Evolutionary conservation across 2,113 vertebrate species (phyloP).

Genomic region (Pipa parva): DNA sequence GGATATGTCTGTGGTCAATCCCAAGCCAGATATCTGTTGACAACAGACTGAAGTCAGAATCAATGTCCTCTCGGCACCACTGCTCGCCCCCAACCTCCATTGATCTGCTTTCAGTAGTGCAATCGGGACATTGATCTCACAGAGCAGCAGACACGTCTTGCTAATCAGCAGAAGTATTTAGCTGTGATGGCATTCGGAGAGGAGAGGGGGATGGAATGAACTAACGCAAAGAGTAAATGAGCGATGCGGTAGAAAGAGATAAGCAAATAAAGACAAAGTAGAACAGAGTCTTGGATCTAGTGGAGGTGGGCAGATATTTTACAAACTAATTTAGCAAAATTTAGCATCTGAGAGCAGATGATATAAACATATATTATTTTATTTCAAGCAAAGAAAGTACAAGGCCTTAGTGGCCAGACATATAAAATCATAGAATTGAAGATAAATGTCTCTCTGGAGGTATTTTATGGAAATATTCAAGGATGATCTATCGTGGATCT

Average conservation of each 20-base stretch:
- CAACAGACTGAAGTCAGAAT: conserved; percentile 10
- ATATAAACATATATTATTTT: background rate
- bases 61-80: conserved; percentile 23
- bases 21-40: conserved; percentile 13
- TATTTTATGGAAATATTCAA: background rate
- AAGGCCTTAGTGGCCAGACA: background rate
- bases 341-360: background rate
- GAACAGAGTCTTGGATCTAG: background rate
- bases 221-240: background rate
- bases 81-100: conserved; percentile 25
- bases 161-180: conserved; percentile 41
- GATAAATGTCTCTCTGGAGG: background rate
- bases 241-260: background rate
- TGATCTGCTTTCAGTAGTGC: conserved; percentile 28
- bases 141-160: conserved; percentile 30
- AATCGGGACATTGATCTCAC: conserved; percentile 35
- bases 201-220: background rate
- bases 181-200: conserved; percentile 38
- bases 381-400: background rate
- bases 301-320: background rate
- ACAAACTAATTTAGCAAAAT: background rate
- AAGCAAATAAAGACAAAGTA: too few species aligned
- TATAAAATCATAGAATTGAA: background rate
- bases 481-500: background rate
- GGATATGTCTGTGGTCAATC: conserved; percentile 12